Base-by-base conservation (phyloP, 2,113 vertebrate species). In the Chascanopsetta lugubris region DNA sequence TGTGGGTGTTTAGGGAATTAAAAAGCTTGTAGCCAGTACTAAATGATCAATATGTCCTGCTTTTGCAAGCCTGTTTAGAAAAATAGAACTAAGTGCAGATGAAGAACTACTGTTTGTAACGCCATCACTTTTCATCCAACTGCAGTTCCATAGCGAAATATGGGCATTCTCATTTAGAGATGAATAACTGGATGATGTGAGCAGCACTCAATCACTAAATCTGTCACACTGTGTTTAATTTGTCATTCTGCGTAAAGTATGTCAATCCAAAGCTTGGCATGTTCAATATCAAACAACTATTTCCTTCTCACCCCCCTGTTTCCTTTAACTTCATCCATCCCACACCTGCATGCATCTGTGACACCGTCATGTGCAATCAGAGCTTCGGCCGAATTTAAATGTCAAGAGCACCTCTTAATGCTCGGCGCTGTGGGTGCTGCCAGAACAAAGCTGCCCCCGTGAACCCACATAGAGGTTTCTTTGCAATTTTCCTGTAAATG, bases 341-440 rank as follows among this genome's bases (percentile, higher is more conserved):
- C 15, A 13, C 38, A 42, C 69, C 56, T 54, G 67, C 45, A 18
- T 62, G 58, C 49, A 66, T 40, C 57, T 54, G 4, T 32, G 29
- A 57, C 25, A 24, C 12, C 47, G 65, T 82, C 80, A 70, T 73
- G 72, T 66, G 56, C 67, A 81, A 78, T 84, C 80, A 81, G 45
- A 5, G 25, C 36, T 69, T 59, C 40, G n/a, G 73, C 21, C 51
- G 27, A 59, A 66, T 53, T 65, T 21, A 84, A 84, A 89, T 88
- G 85, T 85, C 84, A 85, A 85, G 65, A 78, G 81, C 4, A 1
- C 46, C 62, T 5, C 53, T 71, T 43, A 63, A 63, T 73, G 61
- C 63, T n/a, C 10, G 7, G 34, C 77, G 27, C 72, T 69, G 72
- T 59, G 36, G 70, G 71, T 18, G 69, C 32, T 8, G 2, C 5